Base-by-base conservation (phyloP, 2,888 invertebrate genomes). In the Heliothis peltigera region DNA sequence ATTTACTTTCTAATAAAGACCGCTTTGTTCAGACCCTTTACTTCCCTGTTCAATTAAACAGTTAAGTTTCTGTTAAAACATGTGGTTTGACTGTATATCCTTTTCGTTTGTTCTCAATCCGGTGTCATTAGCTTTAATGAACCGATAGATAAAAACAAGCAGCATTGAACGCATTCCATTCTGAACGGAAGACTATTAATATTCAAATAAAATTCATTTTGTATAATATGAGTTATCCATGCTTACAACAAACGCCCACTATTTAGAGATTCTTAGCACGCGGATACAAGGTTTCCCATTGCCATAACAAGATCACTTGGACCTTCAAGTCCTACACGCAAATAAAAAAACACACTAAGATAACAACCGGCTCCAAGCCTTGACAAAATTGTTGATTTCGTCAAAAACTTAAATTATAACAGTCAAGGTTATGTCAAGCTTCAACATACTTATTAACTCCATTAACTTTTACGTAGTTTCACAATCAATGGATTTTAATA, bases 1-100 rank as follows among this genome's bases (percentile, higher is more conserved):
- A 70, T 70, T 84, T 86, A 89, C 90, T 90, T 92, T 92, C 91
- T 90, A 91, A 89, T 89, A 88, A 89, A 87, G 84, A 64, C 66
- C 59, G 77, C 85, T 80, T 81, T 82, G 84, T 82, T 81, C 72
- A 66, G 69, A 60, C 66, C 64, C 66, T 68, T 70, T 68, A 72
- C 64, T 70, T 74, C 70, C 61, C 47, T 56, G 49, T 54, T 75
- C 55, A 69, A 70, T 71, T 70, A 76, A 75, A 75, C 61, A 66
- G 62, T 73, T 71, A 61, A 64, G 54, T 58, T 70, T 69, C 62
- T 64, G 68, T 66, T 73, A 66, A 69, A 71, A 70, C 69, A 71
- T 77, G 66, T 72, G 72, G 60, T 60, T 56, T 49, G 49, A 64
- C 68, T 56, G 61, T 60, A 32, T 48, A 57, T 62, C 43, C 46